A percentile compares a stretch with the other conserved stretches of the same genome.
Conservation (phyloP, 1,140 invertebrate species). For the Hyles vespertilio region DNA sequence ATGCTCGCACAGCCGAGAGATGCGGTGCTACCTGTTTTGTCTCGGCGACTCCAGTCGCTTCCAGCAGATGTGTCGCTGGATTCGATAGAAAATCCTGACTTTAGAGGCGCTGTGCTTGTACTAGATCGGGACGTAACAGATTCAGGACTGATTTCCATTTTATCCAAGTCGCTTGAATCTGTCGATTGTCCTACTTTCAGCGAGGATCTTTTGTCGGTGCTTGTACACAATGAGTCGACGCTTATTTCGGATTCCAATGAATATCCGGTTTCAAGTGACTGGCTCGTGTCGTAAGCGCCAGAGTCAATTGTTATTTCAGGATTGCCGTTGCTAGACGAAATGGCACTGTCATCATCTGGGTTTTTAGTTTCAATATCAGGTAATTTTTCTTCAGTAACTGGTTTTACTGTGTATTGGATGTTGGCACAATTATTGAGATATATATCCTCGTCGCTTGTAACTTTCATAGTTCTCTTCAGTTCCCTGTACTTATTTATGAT, state of each 20-base stretch:
- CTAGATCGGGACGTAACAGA: conserved; percentile 71
- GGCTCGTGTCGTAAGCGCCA: conserved; percentile 65
- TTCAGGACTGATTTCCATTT: conserved; percentile 74
- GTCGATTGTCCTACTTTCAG: conserved; percentile 74
- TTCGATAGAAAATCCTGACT: conserved; percentile 78
- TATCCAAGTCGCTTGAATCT: conserved; percentile 71
- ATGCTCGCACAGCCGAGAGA: conserved; percentile 79
- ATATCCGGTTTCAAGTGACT: conserved; percentile 72
- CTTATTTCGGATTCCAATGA: conserved; percentile 74
- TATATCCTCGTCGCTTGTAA: conserved; percentile 67
- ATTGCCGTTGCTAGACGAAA: conserved; percentile 70
- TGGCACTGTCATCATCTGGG: conserved; percentile 69
- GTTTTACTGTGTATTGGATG: conserved; percentile 62
- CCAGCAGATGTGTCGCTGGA: conserved; percentile 80
- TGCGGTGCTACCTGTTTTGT: conserved; percentile 72
- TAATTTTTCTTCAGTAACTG: conserved; percentile 50
- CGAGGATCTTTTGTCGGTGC: conserved; percentile 70
- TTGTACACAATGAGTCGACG: conserved; percentile 68
- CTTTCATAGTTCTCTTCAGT: conserved; percentile 66
- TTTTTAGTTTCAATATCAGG: conserved; percentile 61
- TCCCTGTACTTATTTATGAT: conserved; percentile 70
- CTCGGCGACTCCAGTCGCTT: conserved; percentile 75
- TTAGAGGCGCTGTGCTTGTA: conserved; percentile 66
- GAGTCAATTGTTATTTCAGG: conserved; percentile 74
- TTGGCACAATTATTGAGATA: conserved; percentile 72